A percentile compares a stretch with the other conserved stretches of the same genome.
phyloP scores from a whole-genome alignment of 30 jellyfish, hydroid and myxozoan genomes.

The Turritopsis dohrnii region DNA sequence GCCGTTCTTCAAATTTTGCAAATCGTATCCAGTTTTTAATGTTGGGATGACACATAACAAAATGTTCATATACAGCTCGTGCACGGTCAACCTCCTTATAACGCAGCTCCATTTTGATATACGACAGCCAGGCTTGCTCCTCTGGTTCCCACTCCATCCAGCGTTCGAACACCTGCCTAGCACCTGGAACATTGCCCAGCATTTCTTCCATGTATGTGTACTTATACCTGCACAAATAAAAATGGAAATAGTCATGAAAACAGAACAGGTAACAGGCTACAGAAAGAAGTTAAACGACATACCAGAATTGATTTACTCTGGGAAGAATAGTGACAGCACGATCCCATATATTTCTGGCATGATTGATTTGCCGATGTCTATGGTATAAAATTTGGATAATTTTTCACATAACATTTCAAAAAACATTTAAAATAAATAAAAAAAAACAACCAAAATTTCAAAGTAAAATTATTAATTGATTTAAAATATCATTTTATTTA shows the following conservation, averaged over 20 bases:
- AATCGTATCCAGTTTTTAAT: conserved; percentile 93
- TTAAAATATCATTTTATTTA: too few relatives aligned
- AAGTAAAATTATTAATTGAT: too few relatives aligned
- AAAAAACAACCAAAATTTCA: too few relatives aligned
- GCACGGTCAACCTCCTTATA: conserved; percentile 98
- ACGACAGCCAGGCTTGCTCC: conserved; percentile 99
- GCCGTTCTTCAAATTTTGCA: conserved; percentile 95
- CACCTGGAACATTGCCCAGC: conserved; percentile 92
- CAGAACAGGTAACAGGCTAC: too few relatives aligned
- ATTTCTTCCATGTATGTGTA: conserved; percentile 99
- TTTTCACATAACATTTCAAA: too few relatives aligned
- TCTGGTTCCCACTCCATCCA: conserved; percentile 99
- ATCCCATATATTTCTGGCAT: conserved; percentile 98
- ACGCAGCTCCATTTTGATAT: conserved; percentile 94
- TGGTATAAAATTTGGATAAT: neutral
- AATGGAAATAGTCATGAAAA: too few relatives aligned
- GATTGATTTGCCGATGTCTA: conserved; percentile 92
- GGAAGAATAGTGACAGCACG: conserved; percentile 97
- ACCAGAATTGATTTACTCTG: conserved; percentile 96
- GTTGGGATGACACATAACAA: conserved; percentile 92
- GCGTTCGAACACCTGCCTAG: conserved; percentile 95
- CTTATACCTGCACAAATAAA: conserved; percentile 91
- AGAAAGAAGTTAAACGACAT: too few relatives aligned
- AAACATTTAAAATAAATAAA: too few relatives aligned
- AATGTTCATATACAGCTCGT: conserved; percentile 85